These are phyloP conservation scores for Encarsia formosa DNA, from an alignment of 2,888 invertebrate genomes.

Conservation along the genomic window DNA sequence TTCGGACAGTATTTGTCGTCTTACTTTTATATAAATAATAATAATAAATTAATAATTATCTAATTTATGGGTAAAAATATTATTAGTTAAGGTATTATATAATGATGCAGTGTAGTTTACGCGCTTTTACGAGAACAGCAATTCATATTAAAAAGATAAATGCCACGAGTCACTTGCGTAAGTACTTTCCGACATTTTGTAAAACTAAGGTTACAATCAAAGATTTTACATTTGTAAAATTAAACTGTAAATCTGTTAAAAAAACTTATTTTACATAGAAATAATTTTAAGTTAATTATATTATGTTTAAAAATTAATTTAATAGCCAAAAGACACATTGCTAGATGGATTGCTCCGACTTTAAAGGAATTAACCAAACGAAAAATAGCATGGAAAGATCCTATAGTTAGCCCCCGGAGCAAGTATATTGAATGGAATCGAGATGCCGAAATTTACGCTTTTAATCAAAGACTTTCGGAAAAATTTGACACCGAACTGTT, in stretches of 20 bases:
- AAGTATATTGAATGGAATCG: slow-evolving; percentile 83
- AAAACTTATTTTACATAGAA: no score
- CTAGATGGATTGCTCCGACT: slow-evolving; percentile 69
- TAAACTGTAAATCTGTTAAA: no score
- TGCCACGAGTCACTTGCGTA: slow-evolving; percentile 10
- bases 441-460: slow-evolving; percentile 81
- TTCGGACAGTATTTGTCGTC: no score
- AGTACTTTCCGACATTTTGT: slow-evolving; percentile 4
- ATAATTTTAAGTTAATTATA: no score
- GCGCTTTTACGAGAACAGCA: slow-evolving; percentile 4
- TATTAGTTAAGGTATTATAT: neutral
- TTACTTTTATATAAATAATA: no score
- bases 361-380: slow-evolving; percentile 61
- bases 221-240: neutral
- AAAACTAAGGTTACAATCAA: neutral
- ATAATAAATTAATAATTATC: no score
- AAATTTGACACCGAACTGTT: slow-evolving; percentile 69
- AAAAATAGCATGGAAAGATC: slow-evolving; percentile 47
- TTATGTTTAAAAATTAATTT: no score
- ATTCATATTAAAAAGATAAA: slow-evolving; percentile 5
- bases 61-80: no score
- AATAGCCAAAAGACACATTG: slow-evolving; percentile 49
- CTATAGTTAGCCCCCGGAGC: slow-evolving; percentile 53
- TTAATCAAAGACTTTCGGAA: slow-evolving; percentile 80
- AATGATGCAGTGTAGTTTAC: slow-evolving; percentile 5